Evolutionary conservation across 1,140 invertebrate species (phyloP).

Genomic region (Ceratina japonica): DNA sequence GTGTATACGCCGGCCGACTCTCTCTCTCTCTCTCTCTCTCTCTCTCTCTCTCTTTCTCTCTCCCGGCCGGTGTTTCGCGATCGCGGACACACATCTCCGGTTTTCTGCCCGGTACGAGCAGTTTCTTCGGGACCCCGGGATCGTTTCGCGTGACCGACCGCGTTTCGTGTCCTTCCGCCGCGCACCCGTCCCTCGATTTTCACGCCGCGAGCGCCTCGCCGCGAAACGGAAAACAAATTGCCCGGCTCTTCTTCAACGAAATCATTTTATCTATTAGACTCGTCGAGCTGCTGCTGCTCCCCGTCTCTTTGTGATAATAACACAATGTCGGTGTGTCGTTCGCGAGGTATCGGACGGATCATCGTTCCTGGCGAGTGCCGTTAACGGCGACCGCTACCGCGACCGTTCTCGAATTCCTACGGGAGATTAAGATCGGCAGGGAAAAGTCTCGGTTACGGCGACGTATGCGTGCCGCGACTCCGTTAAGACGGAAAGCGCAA

Average conservation of each 20-base stretch:
- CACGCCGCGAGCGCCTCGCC: slow-evolving; percentile 33
- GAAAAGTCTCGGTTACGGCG: slow-evolving; percentile 55
- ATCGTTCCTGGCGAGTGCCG: too few relatives aligned
- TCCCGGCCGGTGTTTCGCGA: slow-evolving; percentile 21
- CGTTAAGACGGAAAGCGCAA: slow-evolving; percentile 39
- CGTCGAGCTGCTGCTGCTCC: too few relatives aligned
- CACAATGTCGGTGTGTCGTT: too few relatives aligned
- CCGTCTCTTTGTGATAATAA: too few relatives aligned
- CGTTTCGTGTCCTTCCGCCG: slow-evolving; percentile 38
- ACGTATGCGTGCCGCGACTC: slow-evolving; percentile 54
- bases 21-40: too few relatives aligned
- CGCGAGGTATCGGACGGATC: too few relatives aligned
- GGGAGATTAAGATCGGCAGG: slow-evolving; percentile 67
- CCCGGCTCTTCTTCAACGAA: neutral
- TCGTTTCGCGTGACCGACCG: slow-evolving; percentile 66
- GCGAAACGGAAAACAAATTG: slow-evolving; percentile 28
- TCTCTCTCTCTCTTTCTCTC: too few relatives aligned
- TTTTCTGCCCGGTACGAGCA: slow-evolving; percentile 2
- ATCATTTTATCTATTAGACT: too few relatives aligned
- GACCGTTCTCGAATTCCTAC: slow-evolving; percentile 65
- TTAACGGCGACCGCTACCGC: too few relatives aligned
- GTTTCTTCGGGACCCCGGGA: slow-evolving; percentile 40
- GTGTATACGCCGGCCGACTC: slow-evolving; percentile 44
- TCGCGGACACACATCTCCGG: slow-evolving; percentile 27
- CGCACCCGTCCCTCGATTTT: slow-evolving; percentile 47